A percentile compares a stretch with the other conserved stretches of the same genome.
phyloP scores from a whole-genome alignment of 2,888 invertebrate genomes.

The Ypsolopha scabrella region DNA sequence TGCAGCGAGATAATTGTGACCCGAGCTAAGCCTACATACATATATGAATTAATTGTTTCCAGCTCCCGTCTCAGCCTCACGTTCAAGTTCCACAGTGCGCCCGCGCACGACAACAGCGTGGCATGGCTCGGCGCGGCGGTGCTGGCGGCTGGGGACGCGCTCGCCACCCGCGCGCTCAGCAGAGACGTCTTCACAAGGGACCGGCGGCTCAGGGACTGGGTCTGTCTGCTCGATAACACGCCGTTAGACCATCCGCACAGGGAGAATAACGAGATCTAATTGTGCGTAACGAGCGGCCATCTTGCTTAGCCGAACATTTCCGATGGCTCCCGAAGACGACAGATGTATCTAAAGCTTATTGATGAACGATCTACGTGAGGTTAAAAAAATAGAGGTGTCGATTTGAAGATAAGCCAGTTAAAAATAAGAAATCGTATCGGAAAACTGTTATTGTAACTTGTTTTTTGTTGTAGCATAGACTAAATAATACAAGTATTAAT shows the following conservation, averaged over 20 bases:
- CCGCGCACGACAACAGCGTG: conserved; percentile 81
- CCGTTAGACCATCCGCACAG: conserved; percentile 25
- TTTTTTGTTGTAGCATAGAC: too few relatives aligned
- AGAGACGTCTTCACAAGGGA: conserved; percentile 81
- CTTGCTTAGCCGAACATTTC: too few relatives aligned
- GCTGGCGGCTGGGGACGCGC: conserved; percentile 77
- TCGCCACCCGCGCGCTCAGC: conserved; percentile 76
- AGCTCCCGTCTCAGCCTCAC: conserved; percentile 24
- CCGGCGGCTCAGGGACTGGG: conserved; percentile 86
- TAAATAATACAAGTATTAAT: too few relatives aligned
- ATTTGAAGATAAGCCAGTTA: too few relatives aligned
- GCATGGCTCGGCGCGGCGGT: conserved; percentile 86
- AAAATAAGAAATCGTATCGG: too few relatives aligned
- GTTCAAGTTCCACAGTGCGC: conserved; percentile 84
- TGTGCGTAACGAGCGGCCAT: too few relatives aligned
- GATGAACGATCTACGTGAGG: too few relatives aligned
- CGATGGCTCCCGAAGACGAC: too few relatives aligned
- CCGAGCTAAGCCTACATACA: too few relatives aligned
- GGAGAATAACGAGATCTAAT: conserved; percentile 2
- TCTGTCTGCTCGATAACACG: conserved; percentile 72
- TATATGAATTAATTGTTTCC: not conserved
- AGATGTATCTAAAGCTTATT: too few relatives aligned
- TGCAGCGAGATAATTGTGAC: not conserved
- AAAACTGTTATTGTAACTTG: too few relatives aligned
- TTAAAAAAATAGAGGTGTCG: too few relatives aligned